These are phyloP conservation scores for Nasonia giraulti DNA, from an alignment of 1,140 invertebrate species.

Conservation along the genomic window DNA sequence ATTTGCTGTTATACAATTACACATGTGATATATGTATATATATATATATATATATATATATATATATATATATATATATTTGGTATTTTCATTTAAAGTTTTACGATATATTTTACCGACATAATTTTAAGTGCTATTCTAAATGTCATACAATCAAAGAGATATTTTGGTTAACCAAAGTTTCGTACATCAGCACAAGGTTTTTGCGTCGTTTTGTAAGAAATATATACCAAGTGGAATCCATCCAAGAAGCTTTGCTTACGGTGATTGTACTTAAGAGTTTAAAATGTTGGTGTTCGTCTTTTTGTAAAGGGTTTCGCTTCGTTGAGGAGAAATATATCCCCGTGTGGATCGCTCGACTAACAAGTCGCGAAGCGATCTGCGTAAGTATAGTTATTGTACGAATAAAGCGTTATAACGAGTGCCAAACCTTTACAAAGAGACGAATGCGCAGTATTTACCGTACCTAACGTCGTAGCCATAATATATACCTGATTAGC, in stretches of 20 bases:
- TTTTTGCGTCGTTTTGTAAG: slow-evolving; percentile 58
- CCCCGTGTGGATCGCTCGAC: background rate
- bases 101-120: background rate
- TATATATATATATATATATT: background rate
- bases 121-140: slow-evolving; percentile 20
- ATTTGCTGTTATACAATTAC: slow-evolving; percentile 5
- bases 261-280: slow-evolving; percentile 72
- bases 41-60: background rate
- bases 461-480: slow-evolving; percentile 63
- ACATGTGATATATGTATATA: background rate
- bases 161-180: background rate
- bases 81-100: slow-evolving; percentile 6
- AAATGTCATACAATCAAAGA: background rate
- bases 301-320: slow-evolving; percentile 55
- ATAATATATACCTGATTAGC: slow-evolving; percentile 64
- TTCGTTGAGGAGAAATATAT: background rate
- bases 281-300: slow-evolving; percentile 59
- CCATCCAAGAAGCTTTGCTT: slow-evolving; percentile 72
- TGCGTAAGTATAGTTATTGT: background rate
- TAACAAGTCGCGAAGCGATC: background rate
- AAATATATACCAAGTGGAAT: slow-evolving; percentile 65
- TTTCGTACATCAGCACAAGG: slow-evolving; percentile 46
- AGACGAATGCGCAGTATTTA: slow-evolving; percentile 69
- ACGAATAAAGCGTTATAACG: background rate
- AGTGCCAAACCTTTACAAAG: slow-evolving; percentile 56